Evolutionary conservation across 2,888 invertebrate genomes (phyloP).

Genomic region (Bombylius major): DNA sequence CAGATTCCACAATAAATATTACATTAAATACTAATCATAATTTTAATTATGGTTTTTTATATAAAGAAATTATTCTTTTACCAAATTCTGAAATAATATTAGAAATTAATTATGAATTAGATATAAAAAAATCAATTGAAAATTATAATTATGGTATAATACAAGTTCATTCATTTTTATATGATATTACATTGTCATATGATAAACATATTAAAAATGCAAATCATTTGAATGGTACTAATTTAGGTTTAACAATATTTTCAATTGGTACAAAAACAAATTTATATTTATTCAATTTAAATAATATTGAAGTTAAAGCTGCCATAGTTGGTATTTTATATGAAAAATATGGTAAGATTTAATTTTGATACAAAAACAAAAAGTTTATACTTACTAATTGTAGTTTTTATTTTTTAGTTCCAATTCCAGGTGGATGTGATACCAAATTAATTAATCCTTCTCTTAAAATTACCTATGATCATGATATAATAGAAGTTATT

Average conservation of each 20-base stretch:
- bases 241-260: background rate
- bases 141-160: conserved; percentile 2
- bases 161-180: conserved; percentile 5
- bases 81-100: background rate
- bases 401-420: background rate
- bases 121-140: background rate
- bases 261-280: background rate
- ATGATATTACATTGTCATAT: background rate
- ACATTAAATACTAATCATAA: background rate
- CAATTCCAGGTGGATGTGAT: conserved; percentile 7
- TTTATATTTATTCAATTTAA: background rate
- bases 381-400: too few species aligned
- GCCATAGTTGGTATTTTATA: background rate
- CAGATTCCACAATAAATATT: background rate
- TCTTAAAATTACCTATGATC: background rate
- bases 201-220: background rate
- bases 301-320: background rate
- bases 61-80: background rate
- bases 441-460: background rate
- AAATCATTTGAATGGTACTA: background rate
- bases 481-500: conserved; percentile 2
- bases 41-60: background rate
- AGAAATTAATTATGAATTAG: background rate
- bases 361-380: background rate
- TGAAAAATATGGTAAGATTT: background rate